phyloP scores from a whole-genome alignment of 2,113 vertebrate genomes.

The Trichechus manatus region DNA sequence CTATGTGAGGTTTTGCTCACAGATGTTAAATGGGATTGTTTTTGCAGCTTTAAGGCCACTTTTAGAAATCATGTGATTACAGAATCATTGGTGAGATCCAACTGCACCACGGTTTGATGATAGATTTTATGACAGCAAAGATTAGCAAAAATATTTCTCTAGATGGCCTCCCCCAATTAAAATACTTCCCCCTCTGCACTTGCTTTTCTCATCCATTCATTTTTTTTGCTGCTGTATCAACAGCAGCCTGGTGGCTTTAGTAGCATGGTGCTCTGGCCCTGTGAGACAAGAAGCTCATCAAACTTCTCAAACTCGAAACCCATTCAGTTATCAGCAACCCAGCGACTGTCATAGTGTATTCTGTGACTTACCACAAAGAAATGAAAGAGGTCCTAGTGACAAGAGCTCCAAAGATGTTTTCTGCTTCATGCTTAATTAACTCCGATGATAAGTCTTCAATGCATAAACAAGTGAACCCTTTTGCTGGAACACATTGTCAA shows the following conservation, averaged over 20 bases:
- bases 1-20: conserved; percentile 3
- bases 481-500: conserved; percentile 70
- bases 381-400: conserved; percentile 18
- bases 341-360: not conserved
- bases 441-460: conserved; percentile 63
- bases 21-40: conserved; percentile 2
- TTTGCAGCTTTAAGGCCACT: not conserved
- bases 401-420: conserved; percentile 66
- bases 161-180: not conserved
- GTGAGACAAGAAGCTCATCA: conserved; percentile 45
- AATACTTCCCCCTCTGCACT: not conserved
- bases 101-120: rapidly evolving
- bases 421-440: conserved; percentile 77
- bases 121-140: not conserved
- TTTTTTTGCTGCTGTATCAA: not conserved
- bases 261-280: not conserved
- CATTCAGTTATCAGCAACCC: conserved; percentile 10
- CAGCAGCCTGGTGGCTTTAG: not conserved
- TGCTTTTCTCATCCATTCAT: not conserved
- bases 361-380: conserved; percentile 45
- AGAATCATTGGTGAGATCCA: not conserved
- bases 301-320: conserved; percentile 48
- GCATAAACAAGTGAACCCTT: conserved; percentile 72
- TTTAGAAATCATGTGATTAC: not conserved
- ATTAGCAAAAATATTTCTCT: not conserved